Base-by-base conservation (phyloP, 1,140 invertebrate genomes). In the Sarcophaga peregrina region DNA sequence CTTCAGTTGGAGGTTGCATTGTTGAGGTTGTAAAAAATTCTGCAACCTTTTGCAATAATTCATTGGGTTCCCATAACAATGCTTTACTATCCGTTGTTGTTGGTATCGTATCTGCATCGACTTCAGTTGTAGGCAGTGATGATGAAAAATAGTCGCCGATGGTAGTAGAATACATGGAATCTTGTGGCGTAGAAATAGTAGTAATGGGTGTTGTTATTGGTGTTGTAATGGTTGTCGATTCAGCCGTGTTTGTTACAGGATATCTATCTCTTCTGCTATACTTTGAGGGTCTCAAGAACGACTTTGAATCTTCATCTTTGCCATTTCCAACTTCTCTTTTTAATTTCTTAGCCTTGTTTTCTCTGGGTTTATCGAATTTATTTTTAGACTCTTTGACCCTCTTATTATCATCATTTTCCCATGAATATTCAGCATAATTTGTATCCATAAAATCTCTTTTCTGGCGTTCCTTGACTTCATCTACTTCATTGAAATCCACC, bases 171-270 rank as follows among this genome's bases (percentile, higher is more conserved):
- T 20, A 58, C 8, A 50, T 58, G 25, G 25, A 37, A 37, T 37
- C 25, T 37, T 37, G 25, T 37, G 25, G 25, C 25, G 25, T 37
- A 37, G 25, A 37, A 37, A 37, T 37, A 11, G 82, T 52, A 52
- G 68, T 58, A 4, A 37, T 58, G 17, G 50, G 20, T 17, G 73
- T 68, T 8, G 15, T 82, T 47, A 81, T 83, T n/a, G 82, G 78
- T 84, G 83, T 20, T 73, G 52, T 15, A 58, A 62, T 81, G 25
- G 20, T 80, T n/a, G 80, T 68, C 13, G 8, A 46, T 82, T 50
- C 25, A 50, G 58, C 50, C n/a, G 62, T 74, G 0, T 17, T 73
- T 45, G 58, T 82, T 47, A 54, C 78, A 9, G 75, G 15, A 48
- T 48, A 15, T 5, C n/a, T 7, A 52, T 78, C 75, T 50, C 75